phyloP scores from a whole-genome alignment of 2,113 vertebrate species.

The Actenoides lindsayi region DNA sequence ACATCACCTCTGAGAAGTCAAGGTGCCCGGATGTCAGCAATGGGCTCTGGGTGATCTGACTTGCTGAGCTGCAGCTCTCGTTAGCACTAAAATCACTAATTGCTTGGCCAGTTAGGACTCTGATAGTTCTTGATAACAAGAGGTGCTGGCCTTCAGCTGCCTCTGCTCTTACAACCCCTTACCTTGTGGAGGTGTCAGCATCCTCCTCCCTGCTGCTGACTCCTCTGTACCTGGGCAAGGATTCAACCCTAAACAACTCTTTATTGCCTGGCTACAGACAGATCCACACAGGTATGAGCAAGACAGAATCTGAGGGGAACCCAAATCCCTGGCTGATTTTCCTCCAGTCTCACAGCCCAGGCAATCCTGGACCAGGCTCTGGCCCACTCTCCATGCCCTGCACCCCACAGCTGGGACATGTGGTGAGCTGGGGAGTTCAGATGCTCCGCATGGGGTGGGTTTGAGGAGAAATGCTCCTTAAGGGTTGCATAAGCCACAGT shows the following conservation, averaged over 20 bases:
- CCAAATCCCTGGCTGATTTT: background rate
- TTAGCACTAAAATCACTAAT: background rate
- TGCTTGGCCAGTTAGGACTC: background rate
- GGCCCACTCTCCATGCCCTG: rapidly evolving
- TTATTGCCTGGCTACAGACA: background rate
- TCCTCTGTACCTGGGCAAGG: background rate
- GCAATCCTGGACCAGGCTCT: background rate
- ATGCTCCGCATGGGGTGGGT: rapidly evolving
- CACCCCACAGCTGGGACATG: background rate
- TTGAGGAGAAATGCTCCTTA: background rate
- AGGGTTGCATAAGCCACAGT: background rate
- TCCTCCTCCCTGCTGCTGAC: background rate
- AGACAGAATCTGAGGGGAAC: background rate
- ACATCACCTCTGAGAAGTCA: background rate
- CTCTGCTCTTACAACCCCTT: background rate
- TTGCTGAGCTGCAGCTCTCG: background rate
- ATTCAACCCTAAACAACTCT: background rate
- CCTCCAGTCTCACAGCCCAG: background rate
- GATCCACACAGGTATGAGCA: background rate
- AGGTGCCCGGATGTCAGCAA: background rate
- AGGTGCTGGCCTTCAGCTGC: background rate
- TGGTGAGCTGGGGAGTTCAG: background rate
- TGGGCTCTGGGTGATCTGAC: background rate
- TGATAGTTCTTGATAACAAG: background rate
- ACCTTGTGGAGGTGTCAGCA: background rate